These are phyloP conservation scores for Brachyhypopomus gauderio DNA, from an alignment of 2,113 vertebrate genomes.

Conservation along the genomic window DNA sequence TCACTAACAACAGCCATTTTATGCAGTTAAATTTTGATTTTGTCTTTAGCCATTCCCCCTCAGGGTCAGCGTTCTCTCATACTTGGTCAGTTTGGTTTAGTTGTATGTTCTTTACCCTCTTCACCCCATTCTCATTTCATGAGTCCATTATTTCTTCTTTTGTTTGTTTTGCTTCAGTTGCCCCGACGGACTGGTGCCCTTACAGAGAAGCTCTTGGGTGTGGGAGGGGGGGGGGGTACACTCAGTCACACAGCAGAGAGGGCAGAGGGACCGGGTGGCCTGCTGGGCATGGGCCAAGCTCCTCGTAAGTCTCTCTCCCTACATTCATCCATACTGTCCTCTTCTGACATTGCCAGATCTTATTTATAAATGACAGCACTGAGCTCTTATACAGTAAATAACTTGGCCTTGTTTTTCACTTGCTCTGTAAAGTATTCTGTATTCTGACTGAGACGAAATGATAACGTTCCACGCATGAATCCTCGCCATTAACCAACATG, in stretches of 20 bases:
- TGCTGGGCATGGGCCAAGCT: slow-evolving; percentile 16
- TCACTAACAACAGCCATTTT: not conserved
- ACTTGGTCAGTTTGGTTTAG: slow-evolving; percentile 36
- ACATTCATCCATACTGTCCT: not conserved
- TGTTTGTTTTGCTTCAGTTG: slow-evolving; percentile 56
- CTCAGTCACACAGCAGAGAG: slow-evolving; percentile 33
- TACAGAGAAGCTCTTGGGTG: slow-evolving; percentile 45
- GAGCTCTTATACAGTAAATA: not conserved
- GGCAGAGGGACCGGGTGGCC: slow-evolving; percentile 34
- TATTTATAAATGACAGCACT: not conserved
- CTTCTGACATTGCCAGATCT: not conserved
- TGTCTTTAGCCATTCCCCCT: slow-evolving; percentile 36
- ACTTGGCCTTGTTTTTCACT: not conserved
- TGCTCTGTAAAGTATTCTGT: not conserved
- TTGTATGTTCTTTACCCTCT: slow-evolving; percentile 21
- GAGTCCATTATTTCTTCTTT: slow-evolving; percentile 51
- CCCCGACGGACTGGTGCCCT: slow-evolving; percentile 39
- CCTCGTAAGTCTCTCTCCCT: slow-evolving; percentile 46
- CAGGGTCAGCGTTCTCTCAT: slow-evolving; percentile 11
- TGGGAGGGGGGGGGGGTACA: slow-evolving; percentile 36
- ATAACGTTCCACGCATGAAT: not conserved
- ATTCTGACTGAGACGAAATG: not conserved
- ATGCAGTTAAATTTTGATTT: not conserved
- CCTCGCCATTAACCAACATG: not conserved
- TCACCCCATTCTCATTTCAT: slow-evolving; percentile 50